phyloP scores from a whole-genome alignment of 2,113 vertebrate genomes.

The Nymphicus hollandicus region DNA sequence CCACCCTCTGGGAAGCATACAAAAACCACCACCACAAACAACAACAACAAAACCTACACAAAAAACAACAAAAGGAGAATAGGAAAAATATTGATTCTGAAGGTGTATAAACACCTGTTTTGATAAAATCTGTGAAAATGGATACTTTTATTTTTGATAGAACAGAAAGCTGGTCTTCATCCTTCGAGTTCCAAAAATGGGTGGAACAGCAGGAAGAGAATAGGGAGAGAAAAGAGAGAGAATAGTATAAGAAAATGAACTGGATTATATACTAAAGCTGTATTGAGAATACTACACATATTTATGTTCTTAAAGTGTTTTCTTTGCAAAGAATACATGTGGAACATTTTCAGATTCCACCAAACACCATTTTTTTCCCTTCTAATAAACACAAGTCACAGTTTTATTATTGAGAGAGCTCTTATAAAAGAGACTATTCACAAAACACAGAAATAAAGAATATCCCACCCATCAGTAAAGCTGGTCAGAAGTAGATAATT shows the following conservation, averaged over 20 bases:
- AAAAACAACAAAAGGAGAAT: not conserved
- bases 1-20: not conserved
- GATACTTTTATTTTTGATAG: not conserved
- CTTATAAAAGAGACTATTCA: not conserved
- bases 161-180: not conserved
- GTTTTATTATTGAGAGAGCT: not conserved
- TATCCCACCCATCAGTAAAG: not conserved
- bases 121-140: not conserved
- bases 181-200: not conserved
- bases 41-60: accelerated
- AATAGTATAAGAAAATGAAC: not conserved
- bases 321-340: not conserved
- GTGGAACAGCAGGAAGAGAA: not conserved
- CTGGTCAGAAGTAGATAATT: not conserved
- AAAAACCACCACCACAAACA: not conserved
- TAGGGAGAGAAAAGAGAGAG: not conserved
- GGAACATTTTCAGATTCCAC: not conserved
- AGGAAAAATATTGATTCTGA: not conserved
- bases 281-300: not conserved
- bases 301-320: not conserved
- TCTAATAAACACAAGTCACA: not conserved
- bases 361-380: not conserved
- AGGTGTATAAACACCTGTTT: not conserved
- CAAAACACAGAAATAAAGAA: not conserved
- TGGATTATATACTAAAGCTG: not conserved